Base-by-base conservation (phyloP, 2,797 vertebrate genomes). In the Chloroceryle amazona region DNA sequence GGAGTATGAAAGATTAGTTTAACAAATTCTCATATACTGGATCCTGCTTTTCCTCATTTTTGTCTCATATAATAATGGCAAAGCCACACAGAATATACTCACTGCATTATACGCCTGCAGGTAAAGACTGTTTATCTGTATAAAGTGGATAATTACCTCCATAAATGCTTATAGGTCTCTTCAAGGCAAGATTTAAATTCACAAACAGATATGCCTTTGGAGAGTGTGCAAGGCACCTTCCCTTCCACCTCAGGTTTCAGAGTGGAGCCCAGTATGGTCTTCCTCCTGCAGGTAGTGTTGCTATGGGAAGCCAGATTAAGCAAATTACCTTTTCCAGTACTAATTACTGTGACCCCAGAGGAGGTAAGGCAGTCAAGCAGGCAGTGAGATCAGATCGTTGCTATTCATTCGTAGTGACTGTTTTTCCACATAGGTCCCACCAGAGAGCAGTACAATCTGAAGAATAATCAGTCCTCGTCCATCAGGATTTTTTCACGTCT, bases 361-460 rank as follows among this genome's bases (percentile, higher is more conserved):
- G 18, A 67, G 19, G 26, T 33, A 52, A 79, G 31, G 61, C 35
- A 63, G 61, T 13, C 1, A 4, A 70, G 11, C 10, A 65, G 74
- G 47, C 46, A 44, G 39, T 29, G 21, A 61, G 29, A 61, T n/a
- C 41, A 31, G 13, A 63, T 26, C 0, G 2, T 13, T 70, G 49
- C 35, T 66, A 14, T 76, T 66, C 25, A 46, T 81, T 89, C 61
- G 19, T 25, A 19, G n/a, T 60, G 71, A 44, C 46, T 96, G 95
- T 84, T 93, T 86, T 97, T 91, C 90, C 22, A 0, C 33, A 1
- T 16, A 10, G 19, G 11, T 86, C 80, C 93, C 94, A 97, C 65
- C 35, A 82, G 95, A 94, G 86, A 95, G 96, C 91, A 97, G 86
- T 86, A 90, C 20, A 96, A 93, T 84, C 96, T 97, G 88, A 54